Evolutionary conservation across 2,113 vertebrate species (phyloP), one percentile per base, ranked within the genome.

Genomic region (Thamnaconus septentrionalis): DNA sequence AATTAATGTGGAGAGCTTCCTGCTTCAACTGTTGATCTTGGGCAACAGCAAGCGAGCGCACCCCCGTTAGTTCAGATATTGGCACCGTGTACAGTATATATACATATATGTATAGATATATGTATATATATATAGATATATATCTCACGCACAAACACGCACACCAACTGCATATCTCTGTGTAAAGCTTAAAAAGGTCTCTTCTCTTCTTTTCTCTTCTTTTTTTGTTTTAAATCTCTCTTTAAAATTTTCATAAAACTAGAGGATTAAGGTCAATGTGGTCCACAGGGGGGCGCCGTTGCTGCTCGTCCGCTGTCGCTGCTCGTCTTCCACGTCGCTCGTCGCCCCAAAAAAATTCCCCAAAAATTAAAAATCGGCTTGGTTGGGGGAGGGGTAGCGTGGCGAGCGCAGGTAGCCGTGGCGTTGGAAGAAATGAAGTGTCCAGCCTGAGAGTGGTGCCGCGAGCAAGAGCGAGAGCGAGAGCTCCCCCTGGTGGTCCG

Each of bases 141-240:
- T n/a, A 5, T 59, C 73, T 63, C 69, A 56, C 73, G 48, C 71
- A 80, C 81, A 76, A 76, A 76, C 73, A 75, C 57, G 84, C 81
- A 74, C 76, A 65, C 80, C 4, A 41, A 80, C 70, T 83, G 85
- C 81, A 86, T 81, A 82, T 73, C 71, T 78, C 72, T 61, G 75
- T 63, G 80, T 80, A 80, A 85, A 86, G 83, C 83, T 86, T 82
- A 79, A 70, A 85, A 85, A 88, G 31, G 66, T 80, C 65, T 84
- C 41, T 41, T 31, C 18, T 31, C 18, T 31, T 31, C 18, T 31
- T 31, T 31, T 31, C 18, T 31, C 18, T 31, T 31, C 18, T 31
- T 31, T 31, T 31, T 31, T 31, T 2, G 18, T 31, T 84, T 80
- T 56, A 85, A 87, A 81, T 85, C 76, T 86, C 73, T 55, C 41